Base-by-base conservation (phyloP, 2,888 invertebrate genomes). In the Drosophila mercatorum region DNA sequence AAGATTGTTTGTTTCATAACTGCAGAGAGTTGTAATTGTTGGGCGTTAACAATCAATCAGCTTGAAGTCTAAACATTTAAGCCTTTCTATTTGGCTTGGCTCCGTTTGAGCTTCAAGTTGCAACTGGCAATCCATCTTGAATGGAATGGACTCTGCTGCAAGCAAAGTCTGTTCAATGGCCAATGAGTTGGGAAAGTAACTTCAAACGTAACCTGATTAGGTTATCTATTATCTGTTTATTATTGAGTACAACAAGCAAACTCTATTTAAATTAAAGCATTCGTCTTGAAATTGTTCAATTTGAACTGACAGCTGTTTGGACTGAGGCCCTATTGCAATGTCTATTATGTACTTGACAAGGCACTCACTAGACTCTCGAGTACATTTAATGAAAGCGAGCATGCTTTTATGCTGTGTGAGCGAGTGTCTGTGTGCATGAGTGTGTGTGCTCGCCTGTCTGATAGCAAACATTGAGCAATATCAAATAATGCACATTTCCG, bases 401-500 rank as follows among this genome's bases (percentile, higher is more conserved):
- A 41, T 36, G 69, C 51, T 53, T 59, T 22, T 44, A 44, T 46
- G 31, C 49, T 22, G 22, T 22, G 22, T 22, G 22, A 22, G 22
- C 2, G 68, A 26, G 46, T 51, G 47, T n/a, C 17, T 8, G n/a
- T 28, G 41, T 6, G 8, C 17, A 8, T 43, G 26, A 51, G 51
- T 28, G 12, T 38, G 31, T 44, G 44, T 28, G 61, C 38, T 26
- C 41, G 22, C 38, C 47, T 70, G 47, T 49, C 55, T 46, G 34
- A 49, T 34, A 17, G 55, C 67, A 70, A 77, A 77, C 58, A 63
- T 38, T 59, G 61, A 70, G 60, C 56, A 71, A 68, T 78, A 87
- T 81, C 75, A 84, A 86, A 86, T 89, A 84, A 83, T 90, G 88
- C 89, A 88, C 88, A 90, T 87, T 90, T 87, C 82, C 88, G 82